Conservation (phyloP, 1,140 invertebrate genomes). For the Liolophura sinensis region DNA sequence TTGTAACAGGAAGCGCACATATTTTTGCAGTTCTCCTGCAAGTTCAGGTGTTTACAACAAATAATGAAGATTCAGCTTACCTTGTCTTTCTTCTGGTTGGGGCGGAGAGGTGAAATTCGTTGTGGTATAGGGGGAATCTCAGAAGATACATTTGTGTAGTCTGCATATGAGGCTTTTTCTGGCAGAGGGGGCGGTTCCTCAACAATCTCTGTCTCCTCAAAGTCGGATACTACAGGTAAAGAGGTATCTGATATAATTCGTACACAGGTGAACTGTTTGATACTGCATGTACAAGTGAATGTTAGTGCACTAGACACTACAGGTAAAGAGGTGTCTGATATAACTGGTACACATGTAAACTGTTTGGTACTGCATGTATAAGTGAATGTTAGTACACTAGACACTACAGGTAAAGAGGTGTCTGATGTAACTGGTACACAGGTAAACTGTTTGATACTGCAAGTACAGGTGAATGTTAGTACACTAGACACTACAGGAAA, state of each 20-base stretch:
- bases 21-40: no score
- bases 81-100: slow-evolving; percentile 30
- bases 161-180: slow-evolving; percentile 65
- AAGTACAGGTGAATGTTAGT: neutral
- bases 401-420: neutral
- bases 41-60: no score
- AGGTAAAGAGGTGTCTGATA: neutral
- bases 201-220: slow-evolving; percentile 24
- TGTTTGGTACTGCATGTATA: neutral
- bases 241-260: neutral
- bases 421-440: neutral
- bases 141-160: slow-evolving; percentile 66
- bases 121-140: slow-evolving; percentile 36
- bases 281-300: neutral
- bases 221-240: neutral
- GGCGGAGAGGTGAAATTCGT: slow-evolving; percentile 4
- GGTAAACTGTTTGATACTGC: neutral
- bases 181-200: slow-evolving; percentile 74
- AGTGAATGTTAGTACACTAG: neutral
- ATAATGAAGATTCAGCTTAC: no score
- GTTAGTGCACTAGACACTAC: neutral
- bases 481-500: neutral
- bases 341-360: neutral
- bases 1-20: no score
- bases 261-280: neutral